phyloP scores from a whole-genome alignment of 2,113 vertebrate species.

The Oncorhynchus mykiss region DNA sequence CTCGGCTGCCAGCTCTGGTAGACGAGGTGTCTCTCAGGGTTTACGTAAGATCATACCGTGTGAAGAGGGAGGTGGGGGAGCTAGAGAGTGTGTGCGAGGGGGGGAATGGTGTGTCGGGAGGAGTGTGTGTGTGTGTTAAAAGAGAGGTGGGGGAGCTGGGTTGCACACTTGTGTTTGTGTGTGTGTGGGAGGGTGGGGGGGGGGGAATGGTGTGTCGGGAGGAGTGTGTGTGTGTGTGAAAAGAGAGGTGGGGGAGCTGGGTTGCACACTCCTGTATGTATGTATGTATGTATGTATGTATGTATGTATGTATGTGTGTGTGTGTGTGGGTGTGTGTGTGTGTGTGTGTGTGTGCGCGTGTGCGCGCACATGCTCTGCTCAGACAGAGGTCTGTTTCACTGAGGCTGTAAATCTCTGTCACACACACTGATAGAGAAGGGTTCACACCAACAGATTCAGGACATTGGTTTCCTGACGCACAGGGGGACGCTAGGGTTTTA shows the following conservation, averaged over 20 bases:
- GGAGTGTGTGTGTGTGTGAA: too few species aligned
- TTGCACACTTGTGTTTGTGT: too few species aligned
- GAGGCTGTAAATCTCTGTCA: slow-evolving; percentile 32
- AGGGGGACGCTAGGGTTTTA: slow-evolving; percentile 29
- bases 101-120: too few species aligned
- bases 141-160: too few species aligned
- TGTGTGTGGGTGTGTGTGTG: too few species aligned
- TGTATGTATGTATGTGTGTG: too few species aligned
- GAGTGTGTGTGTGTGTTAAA: slow-evolving; percentile 3
- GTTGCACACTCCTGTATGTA: too few species aligned
- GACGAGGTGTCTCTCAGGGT: neutral
- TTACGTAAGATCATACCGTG: slow-evolving; percentile 12
- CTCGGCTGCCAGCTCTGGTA: neutral
- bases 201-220: too few species aligned
- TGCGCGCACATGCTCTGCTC: neutral
- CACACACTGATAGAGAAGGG: slow-evolving; percentile 2
- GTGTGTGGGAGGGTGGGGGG: too few species aligned
- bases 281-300: too few species aligned
- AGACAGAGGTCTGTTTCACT: slow-evolving; percentile 19
- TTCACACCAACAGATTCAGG: slow-evolving; percentile 18
- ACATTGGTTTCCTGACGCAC: slow-evolving; percentile 18
- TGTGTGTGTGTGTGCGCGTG: too few species aligned
- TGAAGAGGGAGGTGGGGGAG: slow-evolving; percentile 19
- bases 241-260: too few species aligned
- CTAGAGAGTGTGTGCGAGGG: neutral